Evolutionary conservation across 1,140 invertebrate genomes (phyloP).

Genomic region (Lepidurus couesii): DNA sequence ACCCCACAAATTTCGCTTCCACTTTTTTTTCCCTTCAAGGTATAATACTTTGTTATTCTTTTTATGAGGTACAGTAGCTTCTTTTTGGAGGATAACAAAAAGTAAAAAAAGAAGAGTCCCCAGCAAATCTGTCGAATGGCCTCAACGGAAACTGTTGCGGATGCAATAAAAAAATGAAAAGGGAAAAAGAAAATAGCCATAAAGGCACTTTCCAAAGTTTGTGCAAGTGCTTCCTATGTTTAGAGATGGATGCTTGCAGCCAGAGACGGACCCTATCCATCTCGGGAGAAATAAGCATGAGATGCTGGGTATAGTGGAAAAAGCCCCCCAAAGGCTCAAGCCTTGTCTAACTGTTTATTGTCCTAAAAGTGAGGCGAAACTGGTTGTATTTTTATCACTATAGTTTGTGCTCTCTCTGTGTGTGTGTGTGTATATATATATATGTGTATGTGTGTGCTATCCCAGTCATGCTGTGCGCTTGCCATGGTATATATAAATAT

Average conservation of each 20-base stretch:
- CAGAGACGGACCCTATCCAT: slow-evolving; percentile 13
- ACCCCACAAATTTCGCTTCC: neutral
- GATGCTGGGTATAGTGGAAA: neutral
- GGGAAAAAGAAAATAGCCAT: neutral
- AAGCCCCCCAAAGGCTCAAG: slow-evolving; percentile 13
- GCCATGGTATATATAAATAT: slow-evolving; percentile 6
- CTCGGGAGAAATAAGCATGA: slow-evolving; percentile 21
- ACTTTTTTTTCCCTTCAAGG: no score
- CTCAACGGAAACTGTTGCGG: neutral
- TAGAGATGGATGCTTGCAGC: slow-evolving; percentile 7
- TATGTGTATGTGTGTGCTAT: neutral
- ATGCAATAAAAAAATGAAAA: slow-evolving; percentile 16
- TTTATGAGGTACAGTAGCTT: no score
- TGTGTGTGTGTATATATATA: neutral
- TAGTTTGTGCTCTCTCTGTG: neutral
- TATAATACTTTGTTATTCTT: no score
- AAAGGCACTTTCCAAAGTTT: slow-evolving; percentile 20
- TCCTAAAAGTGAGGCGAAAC: slow-evolving; percentile 18
- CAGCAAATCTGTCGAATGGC: neutral
- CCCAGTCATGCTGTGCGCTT: slow-evolving; percentile 7
- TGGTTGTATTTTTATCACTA: slow-evolving; percentile 22
- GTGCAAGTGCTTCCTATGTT: slow-evolving; percentile 21
- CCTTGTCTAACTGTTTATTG: slow-evolving; percentile 22
- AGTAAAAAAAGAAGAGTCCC: neutral
- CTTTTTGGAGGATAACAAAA: no score